These are phyloP conservation scores for Smithornis capensis DNA, from an alignment of 2,113 vertebrate genomes.

Conservation along the genomic window DNA sequence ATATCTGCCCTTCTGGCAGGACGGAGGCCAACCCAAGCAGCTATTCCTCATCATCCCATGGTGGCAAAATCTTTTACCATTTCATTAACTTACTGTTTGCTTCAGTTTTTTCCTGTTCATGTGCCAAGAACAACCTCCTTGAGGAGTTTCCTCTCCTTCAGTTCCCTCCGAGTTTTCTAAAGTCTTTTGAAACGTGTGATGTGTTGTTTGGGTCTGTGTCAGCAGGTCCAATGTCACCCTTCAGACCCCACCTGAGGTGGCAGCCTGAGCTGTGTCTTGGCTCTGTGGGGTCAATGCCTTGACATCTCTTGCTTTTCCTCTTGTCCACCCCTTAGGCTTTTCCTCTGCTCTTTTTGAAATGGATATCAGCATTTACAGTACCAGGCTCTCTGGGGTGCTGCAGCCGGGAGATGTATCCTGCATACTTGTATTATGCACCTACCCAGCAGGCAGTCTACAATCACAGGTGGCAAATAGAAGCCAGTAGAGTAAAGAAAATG, in stretches of 20 bases:
- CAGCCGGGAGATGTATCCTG: neutral
- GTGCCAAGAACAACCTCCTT: neutral
- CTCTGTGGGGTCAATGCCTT: neutral
- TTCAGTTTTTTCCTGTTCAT: neutral
- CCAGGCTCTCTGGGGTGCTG: neutral
- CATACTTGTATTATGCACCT: neutral
- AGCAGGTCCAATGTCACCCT: neutral
- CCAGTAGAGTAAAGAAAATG: neutral
- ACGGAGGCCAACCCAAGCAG: neutral
- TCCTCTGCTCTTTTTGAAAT: neutral
- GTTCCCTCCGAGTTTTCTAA: neutral
- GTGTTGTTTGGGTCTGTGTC: neutral
- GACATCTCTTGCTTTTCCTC: neutral
- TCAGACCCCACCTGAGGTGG: neutral
- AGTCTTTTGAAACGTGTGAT: neutral
- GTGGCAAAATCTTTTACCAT: neutral
- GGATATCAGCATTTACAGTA: neutral
- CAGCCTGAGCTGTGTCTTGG: neutral
- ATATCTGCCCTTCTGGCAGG: neutral
- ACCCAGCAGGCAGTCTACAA: neutral
- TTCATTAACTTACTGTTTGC: neutral
- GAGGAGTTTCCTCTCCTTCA: neutral
- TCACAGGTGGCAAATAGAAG: neutral
- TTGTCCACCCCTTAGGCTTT: neutral
- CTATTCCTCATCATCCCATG: neutral